Evolutionary conservation across 2,888 invertebrate species (phyloP).

Genomic region (Poecilobothrus nobilitatus): DNA sequence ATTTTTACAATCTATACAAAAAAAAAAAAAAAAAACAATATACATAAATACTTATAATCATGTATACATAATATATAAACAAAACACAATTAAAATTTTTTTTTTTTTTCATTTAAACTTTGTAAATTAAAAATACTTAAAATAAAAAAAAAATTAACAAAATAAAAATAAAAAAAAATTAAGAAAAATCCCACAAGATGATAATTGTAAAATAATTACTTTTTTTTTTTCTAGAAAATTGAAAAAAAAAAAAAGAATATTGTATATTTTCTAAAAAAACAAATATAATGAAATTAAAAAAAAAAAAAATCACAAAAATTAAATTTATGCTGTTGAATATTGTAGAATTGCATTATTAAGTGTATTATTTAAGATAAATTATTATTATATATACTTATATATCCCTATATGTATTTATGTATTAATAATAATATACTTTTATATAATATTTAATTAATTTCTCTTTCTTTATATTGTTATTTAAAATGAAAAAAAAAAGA

Average conservation of each 20-base stretch:
- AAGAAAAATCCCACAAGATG: neutral
- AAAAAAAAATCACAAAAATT: neutral
- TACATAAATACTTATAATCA: neutral
- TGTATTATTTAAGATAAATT: conserved; percentile 1
- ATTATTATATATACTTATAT: neutral
- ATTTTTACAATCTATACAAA: conserved; percentile 22
- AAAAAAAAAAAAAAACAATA: conserved; percentile 10
- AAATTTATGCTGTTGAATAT: neutral
- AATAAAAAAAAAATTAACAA: too few species aligned
- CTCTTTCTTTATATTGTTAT: too few species aligned
- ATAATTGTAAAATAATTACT: neutral
- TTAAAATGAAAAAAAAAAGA: too few species aligned
- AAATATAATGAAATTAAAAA: neutral
- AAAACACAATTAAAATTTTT: neutral
- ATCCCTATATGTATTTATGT: too few species aligned
- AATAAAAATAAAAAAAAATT: neutral
- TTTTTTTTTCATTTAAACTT: too few species aligned
- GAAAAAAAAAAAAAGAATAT: neutral
- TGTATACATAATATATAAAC: neutral
- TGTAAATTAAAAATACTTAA: neutral
- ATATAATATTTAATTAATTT: too few species aligned
- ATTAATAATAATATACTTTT: too few species aligned
- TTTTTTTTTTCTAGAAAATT: neutral
- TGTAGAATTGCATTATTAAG: conserved; percentile 3
- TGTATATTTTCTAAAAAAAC: neutral